Base-by-base conservation (phyloP, 2,113 vertebrate genomes). In the Syngnathus floridae region DNA sequence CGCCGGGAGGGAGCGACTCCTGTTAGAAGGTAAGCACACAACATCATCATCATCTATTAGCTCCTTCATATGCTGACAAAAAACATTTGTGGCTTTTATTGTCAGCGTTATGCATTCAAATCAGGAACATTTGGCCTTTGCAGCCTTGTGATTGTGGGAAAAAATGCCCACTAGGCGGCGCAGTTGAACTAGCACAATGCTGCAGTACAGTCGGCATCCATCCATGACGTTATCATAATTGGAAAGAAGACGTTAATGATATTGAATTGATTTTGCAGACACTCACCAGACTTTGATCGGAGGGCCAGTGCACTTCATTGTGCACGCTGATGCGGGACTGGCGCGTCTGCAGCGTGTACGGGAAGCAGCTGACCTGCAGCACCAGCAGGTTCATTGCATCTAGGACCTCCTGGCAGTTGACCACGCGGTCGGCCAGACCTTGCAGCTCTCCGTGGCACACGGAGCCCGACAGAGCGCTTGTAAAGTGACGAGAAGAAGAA, bases 281-380 rank as follows among this genome's bases (percentile, higher is more conserved):
- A 6, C 94, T 95, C 81, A 97, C 96, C 89, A 78, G 65, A n/a
- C 64, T 70, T 22, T 94, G 88, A 58, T 78, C 88, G 61, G 90
- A 87, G 64, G 93, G 93, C 97, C 97, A 99, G 62, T 98, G 94
- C 10, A 99, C 94, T 73, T 99, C 97, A 58, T 99, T 99, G 82
- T 87, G 87, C 74, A 91, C 75, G 84, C 90, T 94, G 90, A 99
- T 94, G 78, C 94, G 92, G 55, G 97, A 98, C 81, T 99, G 95
- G 66, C 88, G 92, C 0, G 95, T 96, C 91, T 99, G 96, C 72
- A 98, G 90, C 5, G 94, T 94, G 80, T 94, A 93, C 1, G 97
- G 96, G 79, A 95, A 97, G 87, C 94, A 97, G 92, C 94, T 96
- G 87, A 99, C 95, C 90, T 99, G 97, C 75, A 99, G 93, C 56